These are phyloP conservation scores for Uloborus diversus DNA, from an alignment of 1,140 invertebrate species.

Conservation along the genomic window DNA sequence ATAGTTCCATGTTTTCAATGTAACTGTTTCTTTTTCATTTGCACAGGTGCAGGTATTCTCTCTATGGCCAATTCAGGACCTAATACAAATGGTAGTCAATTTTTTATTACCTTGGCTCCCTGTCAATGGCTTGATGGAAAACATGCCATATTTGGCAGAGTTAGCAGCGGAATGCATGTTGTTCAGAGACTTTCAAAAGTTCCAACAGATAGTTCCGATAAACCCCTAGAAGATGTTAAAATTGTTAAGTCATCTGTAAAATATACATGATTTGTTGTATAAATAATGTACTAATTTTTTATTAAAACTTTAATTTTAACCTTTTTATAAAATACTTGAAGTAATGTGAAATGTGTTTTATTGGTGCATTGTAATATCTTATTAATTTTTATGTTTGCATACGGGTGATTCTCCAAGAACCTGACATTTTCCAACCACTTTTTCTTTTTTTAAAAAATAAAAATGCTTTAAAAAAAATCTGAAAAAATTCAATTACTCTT, in stretches of 20 bases:
- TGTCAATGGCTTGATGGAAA: conserved; percentile 98
- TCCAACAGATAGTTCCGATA: conserved; percentile 90
- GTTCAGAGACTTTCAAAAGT: conserved; percentile 91
- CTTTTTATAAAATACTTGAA: not conserved
- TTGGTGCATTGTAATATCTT: too few species aligned
- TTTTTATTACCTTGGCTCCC: conserved; percentile 96
- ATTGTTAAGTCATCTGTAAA: conserved; percentile 75
- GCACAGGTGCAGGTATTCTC: conserved; percentile 77
- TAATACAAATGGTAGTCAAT: conserved; percentile 93
- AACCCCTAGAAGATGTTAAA: conserved; percentile 88
- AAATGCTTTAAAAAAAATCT: too few species aligned
- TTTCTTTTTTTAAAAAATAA: too few species aligned
- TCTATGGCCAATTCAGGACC: conserved; percentile 94
- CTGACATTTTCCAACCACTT: too few species aligned
- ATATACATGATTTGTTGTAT: too few species aligned
- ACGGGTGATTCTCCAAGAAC: too few species aligned
- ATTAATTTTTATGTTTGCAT: too few species aligned
- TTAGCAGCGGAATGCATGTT: conserved; percentile 87
- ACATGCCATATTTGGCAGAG: conserved; percentile 94
- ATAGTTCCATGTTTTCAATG: too few species aligned
- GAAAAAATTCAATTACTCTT: too few species aligned
- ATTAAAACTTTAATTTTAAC: not conserved
- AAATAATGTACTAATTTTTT: not conserved
- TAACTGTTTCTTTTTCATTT: conserved; percentile 1
- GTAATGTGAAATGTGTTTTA: too few species aligned